A percentile compares a stretch with the other conserved stretches of the same genome.
These are phyloP conservation scores for Eira barbara DNA, from an alignment of 2,113 vertebrate species.

Conservation along the genomic window DNA sequence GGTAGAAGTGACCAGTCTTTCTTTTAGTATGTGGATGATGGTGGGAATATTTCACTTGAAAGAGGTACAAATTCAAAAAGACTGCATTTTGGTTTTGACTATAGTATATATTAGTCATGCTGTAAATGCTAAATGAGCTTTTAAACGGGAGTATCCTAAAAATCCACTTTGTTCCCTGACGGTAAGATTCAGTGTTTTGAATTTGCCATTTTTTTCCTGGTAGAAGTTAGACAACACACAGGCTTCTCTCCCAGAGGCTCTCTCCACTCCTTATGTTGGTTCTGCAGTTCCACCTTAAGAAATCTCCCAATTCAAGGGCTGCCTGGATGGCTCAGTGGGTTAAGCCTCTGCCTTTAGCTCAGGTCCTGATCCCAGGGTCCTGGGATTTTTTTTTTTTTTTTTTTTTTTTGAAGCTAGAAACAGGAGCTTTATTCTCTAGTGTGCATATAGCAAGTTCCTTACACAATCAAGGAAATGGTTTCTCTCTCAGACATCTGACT, in stretches of 20 bases:
- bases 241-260: not conserved
- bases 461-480: slow-evolving; percentile 79
- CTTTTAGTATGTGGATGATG: not conserved
- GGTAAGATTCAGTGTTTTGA: not conserved
- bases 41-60: not conserved
- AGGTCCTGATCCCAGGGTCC: too few species aligned
- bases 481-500: slow-evolving; percentile 53
- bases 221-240: not conserved
- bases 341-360: too few species aligned
- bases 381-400: too few species aligned
- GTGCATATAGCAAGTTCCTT: slow-evolving; percentile 72
- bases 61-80: not conserved
- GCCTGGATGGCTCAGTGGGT: too few species aligned
- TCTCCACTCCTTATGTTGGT: not conserved
- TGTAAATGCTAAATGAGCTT: not conserved
- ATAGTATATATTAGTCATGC: not conserved
- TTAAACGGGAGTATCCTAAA: not conserved
- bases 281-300: not conserved
- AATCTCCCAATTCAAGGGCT: not conserved
- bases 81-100: not conserved
- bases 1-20: not conserved
- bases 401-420: slow-evolving; percentile 76
- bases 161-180: not conserved
- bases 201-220: not conserved
- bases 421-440: slow-evolving; percentile 69